phyloP scores from a whole-genome alignment of 2,888 invertebrate species.

The Malthinus flaveolus region DNA sequence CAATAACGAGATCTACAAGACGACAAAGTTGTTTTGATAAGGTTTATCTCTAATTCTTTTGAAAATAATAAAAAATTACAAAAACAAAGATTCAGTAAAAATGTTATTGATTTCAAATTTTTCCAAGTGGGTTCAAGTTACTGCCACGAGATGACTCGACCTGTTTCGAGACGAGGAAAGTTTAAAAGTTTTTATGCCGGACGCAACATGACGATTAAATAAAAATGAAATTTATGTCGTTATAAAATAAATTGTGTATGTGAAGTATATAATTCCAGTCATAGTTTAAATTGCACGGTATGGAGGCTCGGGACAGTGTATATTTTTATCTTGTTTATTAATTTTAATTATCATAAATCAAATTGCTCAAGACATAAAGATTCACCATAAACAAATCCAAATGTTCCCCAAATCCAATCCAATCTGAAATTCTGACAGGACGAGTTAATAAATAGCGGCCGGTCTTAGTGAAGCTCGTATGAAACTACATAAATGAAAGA shows the following conservation, averaged over 20 bases:
- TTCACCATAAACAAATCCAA: conserved; percentile 39
- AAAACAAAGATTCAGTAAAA: no score
- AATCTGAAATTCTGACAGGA: conserved; percentile 39
- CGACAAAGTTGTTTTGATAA: no score
- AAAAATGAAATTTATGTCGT: conserved; percentile 1
- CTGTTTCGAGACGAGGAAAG: no score
- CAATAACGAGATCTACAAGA: no score
- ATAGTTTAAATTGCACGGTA: conserved; percentile 19
- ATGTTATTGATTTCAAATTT: no score
- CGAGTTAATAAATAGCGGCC: conserved; percentile 40
- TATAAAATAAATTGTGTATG: not conserved
- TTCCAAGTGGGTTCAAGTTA: no score
- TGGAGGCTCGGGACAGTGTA: conserved; percentile 9
- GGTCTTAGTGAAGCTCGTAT: conserved; percentile 31
- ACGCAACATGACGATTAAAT: no score
- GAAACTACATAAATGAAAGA: conserved; percentile 30
- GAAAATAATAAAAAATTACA: no score
- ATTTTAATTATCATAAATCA: conserved; percentile 43
- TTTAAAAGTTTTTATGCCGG: no score
- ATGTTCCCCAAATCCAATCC: conserved; percentile 38
- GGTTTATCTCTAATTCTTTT: no score
- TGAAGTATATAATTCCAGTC: conserved; percentile 11
- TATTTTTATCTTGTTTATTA: conserved; percentile 33
- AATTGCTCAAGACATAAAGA: conserved; percentile 36
- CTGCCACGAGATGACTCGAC: no score